Evolutionary conservation across 2,888 invertebrate species (phyloP), one percentile per base, ranked within the genome.

Genomic region (Epistrophe grossulariae): DNA sequence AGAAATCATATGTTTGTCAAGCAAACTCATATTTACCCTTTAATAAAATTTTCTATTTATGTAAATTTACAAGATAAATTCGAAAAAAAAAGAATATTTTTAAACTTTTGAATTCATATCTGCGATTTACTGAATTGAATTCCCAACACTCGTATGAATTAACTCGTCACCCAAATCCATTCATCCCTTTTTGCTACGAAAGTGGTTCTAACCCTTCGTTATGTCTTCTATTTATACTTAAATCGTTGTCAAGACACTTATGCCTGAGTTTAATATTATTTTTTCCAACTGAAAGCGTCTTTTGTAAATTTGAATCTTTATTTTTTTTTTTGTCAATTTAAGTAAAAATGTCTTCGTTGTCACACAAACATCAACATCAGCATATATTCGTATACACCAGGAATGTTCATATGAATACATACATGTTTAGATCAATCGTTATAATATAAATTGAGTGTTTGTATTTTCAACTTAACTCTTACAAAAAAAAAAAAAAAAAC

Each of bases 391-490:
- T 7, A 6, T 13, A 19, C 38, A 38, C 31, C 4, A 6, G 7
- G 9, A 35, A 35, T 35, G 35, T 35, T 35, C 35, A 35, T 9
- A 35, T 35, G 6, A 1, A 35, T 35, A 35, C 6, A 35, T 35
- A 6, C 38, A 68, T 70, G n/a, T 31, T 50, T 52, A 48, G 55
- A 64, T 45, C 38, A 55, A 68, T 59, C 62, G 57, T 43, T 52
- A 50, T 35, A 35, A 35, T 35, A 52, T 60, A 64, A 60, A 68
- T 60, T 50, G 60, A 60, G 48, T 79, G 50, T 77, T 72, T 78
- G 72, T 64, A 66, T 77, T 77, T 35, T 77, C 43, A 78, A 66
- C 45, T 77, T 43, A 78, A 66, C 57, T 82, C 43, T n/a, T n/a
- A 66, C 77, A 57, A 48, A 57, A 62, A 45, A 50, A 50, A 31